Conservation (phyloP, 2,888 invertebrate genomes). For the Thalpophila matura region DNA sequence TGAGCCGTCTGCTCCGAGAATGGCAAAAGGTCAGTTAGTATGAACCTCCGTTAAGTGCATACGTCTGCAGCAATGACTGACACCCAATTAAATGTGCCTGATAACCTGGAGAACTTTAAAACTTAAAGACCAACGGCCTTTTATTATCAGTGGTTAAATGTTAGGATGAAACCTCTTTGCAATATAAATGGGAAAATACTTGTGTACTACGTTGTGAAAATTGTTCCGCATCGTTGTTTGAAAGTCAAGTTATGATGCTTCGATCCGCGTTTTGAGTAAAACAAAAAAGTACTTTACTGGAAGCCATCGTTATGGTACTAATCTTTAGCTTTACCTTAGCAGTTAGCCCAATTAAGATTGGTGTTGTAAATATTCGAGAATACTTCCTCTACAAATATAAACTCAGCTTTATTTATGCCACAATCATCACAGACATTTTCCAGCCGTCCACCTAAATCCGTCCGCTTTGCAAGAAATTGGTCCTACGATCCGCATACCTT, state of each 20-base stretch:
- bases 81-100: slow-evolving; percentile 53
- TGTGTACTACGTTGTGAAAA: neutral
- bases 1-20: slow-evolving; percentile 35
- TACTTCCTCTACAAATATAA: too few relatives aligned
- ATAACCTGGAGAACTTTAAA: slow-evolving; percentile 51
- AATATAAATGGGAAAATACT: slow-evolving; percentile 6
- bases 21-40: slow-evolving; percentile 53
- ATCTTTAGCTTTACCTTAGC: too few relatives aligned
- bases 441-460: slow-evolving; percentile 25
- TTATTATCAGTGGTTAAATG: slow-evolving; percentile 45
- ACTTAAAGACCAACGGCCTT: slow-evolving; percentile 33
- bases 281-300: too few relatives aligned
- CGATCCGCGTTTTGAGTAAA: neutral
- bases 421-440: slow-evolving; percentile 13
- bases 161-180: slow-evolving; percentile 16
- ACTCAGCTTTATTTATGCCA: slow-evolving; percentile 20
- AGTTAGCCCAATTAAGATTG: too few relatives aligned
- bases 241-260: neutral
- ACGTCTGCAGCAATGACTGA: slow-evolving; percentile 51
- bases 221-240: neutral
- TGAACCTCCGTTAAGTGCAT: slow-evolving; percentile 29
- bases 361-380: too few relatives aligned
- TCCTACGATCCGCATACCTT: slow-evolving; percentile 38
- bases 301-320: too few relatives aligned
- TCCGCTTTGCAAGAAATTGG: slow-evolving; percentile 40